Percentiles rank a stretch among this genome's conserved stretches.
phyloP scores from a whole-genome alignment of 2,888 invertebrate genomes.

The Tortricodes alternella region DNA sequence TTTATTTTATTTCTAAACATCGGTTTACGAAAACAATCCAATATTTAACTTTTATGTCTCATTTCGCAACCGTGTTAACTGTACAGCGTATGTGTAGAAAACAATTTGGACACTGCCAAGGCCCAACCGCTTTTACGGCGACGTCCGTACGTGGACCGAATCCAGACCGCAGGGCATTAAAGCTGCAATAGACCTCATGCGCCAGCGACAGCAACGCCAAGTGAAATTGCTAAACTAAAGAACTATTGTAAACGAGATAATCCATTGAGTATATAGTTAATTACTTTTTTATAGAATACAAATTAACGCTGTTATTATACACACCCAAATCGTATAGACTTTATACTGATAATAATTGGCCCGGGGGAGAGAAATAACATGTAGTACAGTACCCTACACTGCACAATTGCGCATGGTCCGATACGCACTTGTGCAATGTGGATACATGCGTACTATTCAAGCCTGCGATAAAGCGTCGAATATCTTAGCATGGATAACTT shows the following conservation, averaged over 20 bases:
- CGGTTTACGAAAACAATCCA: neutral
- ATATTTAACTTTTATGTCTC: slow-evolving; percentile 13
- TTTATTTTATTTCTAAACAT: neutral
- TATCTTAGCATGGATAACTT: too few species aligned
- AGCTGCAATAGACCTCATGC: slow-evolving; percentile 65
- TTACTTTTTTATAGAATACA: neutral
- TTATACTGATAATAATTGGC: too few species aligned
- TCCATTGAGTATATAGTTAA: too few species aligned
- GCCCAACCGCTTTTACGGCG: slow-evolving; percentile 68
- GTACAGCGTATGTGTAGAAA: slow-evolving; percentile 56
- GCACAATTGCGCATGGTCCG: too few species aligned
- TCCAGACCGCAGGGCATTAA: slow-evolving; percentile 73
- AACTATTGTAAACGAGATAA: slow-evolving; percentile 39
- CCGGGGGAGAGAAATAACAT: too few species aligned
- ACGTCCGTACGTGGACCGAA: slow-evolving; percentile 64
- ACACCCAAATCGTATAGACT: too few species aligned
- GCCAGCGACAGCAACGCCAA: slow-evolving; percentile 53
- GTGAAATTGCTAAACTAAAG: slow-evolving; percentile 53
- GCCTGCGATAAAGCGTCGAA: too few species aligned
- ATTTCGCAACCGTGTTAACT: slow-evolving; percentile 49
- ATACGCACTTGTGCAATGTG: too few species aligned
- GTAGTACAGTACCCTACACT: too few species aligned
- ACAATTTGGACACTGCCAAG: slow-evolving; percentile 66
- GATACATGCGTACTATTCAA: too few species aligned
- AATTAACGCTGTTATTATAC: too few species aligned